Conservation (phyloP, 1,140 invertebrate species). For the Tetragnatha versicolor region DNA sequence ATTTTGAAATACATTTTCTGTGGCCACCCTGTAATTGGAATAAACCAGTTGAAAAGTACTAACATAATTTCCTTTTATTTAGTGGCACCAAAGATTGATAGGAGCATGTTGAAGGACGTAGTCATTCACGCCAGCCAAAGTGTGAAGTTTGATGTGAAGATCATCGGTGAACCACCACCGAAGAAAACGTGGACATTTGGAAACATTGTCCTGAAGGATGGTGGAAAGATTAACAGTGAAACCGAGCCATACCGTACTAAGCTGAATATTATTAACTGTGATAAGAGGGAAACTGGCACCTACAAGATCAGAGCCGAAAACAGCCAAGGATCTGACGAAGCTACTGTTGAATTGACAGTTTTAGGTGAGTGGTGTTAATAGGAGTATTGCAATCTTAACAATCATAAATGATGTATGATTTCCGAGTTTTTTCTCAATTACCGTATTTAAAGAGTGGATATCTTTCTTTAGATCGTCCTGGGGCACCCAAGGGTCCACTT, state of each 20-base stretch:
- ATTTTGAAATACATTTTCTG: too few species aligned
- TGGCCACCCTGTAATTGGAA: background rate
- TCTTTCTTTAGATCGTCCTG: slow-evolving; percentile 83
- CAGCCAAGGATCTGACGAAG: slow-evolving; percentile 85
- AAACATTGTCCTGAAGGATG: slow-evolving; percentile 70
- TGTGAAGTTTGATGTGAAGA: slow-evolving; percentile 82
- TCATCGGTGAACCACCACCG: slow-evolving; percentile 83
- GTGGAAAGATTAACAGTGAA: slow-evolving; percentile 73
- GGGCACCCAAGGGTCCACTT: slow-evolving; percentile 81
- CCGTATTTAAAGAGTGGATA: too few species aligned
- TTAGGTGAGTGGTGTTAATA: slow-evolving; percentile 69
- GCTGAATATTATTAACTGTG: slow-evolving; percentile 81
- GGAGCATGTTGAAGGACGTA: slow-evolving; percentile 77
- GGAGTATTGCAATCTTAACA: too few species aligned
- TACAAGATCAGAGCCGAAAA: slow-evolving; percentile 87
- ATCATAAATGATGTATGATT: too few species aligned
- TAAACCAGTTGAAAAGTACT: background rate
- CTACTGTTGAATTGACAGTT: slow-evolving; percentile 89
- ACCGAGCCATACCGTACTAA: slow-evolving; percentile 87
- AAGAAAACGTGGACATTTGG: slow-evolving; percentile 78
- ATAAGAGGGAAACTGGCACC: slow-evolving; percentile 82
- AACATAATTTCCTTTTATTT: slow-evolving; percentile 75
- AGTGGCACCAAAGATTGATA: slow-evolving; percentile 93
- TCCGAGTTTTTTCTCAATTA: too few species aligned
- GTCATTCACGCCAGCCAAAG: slow-evolving; percentile 84